Evolutionary conservation across 2,113 vertebrate genomes (phyloP).

Genomic region (Tragelaphus imberbis): DNA sequence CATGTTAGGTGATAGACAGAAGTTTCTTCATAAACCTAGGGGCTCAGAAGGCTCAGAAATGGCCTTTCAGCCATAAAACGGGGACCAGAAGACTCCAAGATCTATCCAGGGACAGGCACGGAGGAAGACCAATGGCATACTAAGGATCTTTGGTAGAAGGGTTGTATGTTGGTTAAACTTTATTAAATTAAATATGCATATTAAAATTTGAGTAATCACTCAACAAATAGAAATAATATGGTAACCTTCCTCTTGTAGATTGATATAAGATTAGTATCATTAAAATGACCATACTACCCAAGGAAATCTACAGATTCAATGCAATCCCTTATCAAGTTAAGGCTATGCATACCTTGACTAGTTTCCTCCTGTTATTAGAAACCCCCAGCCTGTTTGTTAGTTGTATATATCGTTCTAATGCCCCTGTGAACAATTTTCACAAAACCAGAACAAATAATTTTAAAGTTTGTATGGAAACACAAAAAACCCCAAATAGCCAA

Average conservation of each 20-base stretch:
- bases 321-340: background rate
- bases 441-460: background rate
- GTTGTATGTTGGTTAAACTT: background rate
- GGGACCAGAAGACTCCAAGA: background rate
- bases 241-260: background rate
- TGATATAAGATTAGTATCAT: background rate
- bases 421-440: background rate
- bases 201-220: background rate
- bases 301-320: background rate
- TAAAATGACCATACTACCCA: background rate
- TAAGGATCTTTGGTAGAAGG: background rate
- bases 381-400: background rate
- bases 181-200: background rate
- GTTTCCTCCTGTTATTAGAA: background rate
- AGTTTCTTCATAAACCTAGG: background rate
- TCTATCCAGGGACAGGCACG: background rate
- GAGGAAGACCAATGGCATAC: background rate
- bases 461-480: background rate
- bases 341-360: background rate
- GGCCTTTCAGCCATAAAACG: background rate
- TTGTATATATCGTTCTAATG: background rate
- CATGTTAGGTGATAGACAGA: background rate
- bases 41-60: background rate
- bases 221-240: background rate
- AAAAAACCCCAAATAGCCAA: background rate